These are phyloP conservation scores for Aphaenogaster floridana DNA, from an alignment of 1,140 invertebrate species.

Conservation along the genomic window DNA sequence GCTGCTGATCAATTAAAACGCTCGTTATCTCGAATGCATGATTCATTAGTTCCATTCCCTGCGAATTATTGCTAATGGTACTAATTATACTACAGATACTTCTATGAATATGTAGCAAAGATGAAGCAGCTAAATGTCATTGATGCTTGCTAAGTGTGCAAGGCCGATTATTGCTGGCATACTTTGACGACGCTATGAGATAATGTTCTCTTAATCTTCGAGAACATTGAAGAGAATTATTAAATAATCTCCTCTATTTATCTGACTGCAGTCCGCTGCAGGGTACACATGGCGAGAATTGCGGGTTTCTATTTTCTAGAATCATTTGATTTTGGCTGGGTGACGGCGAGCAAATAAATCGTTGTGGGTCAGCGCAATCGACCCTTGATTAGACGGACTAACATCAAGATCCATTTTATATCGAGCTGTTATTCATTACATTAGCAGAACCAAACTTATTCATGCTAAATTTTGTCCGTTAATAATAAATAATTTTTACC, in stretches of 20 bases:
- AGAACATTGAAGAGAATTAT: slow-evolving; percentile 35
- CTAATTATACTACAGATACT: not conserved
- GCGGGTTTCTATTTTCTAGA: slow-evolving; percentile 15
- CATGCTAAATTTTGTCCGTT: not conserved
- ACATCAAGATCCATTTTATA: slow-evolving; percentile 21
- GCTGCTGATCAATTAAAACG: not conserved
- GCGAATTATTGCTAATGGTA: slow-evolving; percentile 4
- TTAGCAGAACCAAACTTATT: not conserved
- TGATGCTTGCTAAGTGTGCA: slow-evolving; percentile 14
- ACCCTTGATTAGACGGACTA: slow-evolving; percentile 64
- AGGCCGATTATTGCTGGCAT: slow-evolving; percentile 32
- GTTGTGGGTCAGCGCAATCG: slow-evolving; percentile 67
- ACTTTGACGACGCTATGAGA: slow-evolving; percentile 54
- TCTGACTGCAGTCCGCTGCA: not conserved
- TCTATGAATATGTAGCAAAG: not conserved
- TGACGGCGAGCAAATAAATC: slow-evolving; percentile 49
- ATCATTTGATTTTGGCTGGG: slow-evolving; percentile 18
- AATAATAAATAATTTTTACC: slow-evolving; percentile 5
- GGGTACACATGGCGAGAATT: not conserved
- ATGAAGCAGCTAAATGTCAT: slow-evolving; percentile 5
- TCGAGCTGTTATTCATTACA: not conserved
- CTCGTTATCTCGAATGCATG: not conserved
- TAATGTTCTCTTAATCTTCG: slow-evolving; percentile 53
- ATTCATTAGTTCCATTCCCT: slow-evolving; percentile 40
- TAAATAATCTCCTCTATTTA: slow-evolving; percentile 55